Evolutionary conservation across 2,797 vertebrate species (phyloP).

Genomic region (Enteromius thamalakanensis): DNA sequence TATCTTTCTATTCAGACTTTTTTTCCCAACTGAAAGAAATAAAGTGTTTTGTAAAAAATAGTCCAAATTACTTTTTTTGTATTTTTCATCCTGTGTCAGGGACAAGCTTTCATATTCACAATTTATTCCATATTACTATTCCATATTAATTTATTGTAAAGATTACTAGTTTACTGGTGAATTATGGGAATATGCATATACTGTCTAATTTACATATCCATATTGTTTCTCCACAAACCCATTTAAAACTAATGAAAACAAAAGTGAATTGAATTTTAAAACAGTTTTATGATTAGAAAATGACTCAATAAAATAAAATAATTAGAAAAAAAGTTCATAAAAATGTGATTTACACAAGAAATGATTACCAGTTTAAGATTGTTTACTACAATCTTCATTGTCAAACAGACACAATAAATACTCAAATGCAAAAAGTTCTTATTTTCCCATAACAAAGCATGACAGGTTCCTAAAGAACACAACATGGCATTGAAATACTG

Average conservation of each 20-base stretch:
- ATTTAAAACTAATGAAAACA: background rate
- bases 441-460: background rate
- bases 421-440: background rate
- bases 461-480: background rate
- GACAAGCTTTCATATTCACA: background rate
- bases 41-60: too few species aligned
- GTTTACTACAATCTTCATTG: background rate
- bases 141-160: background rate
- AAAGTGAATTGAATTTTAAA: background rate
- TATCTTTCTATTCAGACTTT: background rate
- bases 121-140: too few species aligned
- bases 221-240: background rate
- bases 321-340: too few species aligned
- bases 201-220: background rate
- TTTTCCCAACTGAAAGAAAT: background rate
- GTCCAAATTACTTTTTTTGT: background rate
- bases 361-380: background rate
- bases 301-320: too few species aligned
- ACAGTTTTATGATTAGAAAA: background rate
- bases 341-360: too few species aligned
- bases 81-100: background rate
- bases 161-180: background rate
- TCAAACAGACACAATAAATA: background rate
- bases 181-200: background rate
- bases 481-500: background rate